These are phyloP conservation scores for Dolichomitus sp. DNA, from an alignment of 2,888 invertebrate genomes.

Conservation along the genomic window DNA sequence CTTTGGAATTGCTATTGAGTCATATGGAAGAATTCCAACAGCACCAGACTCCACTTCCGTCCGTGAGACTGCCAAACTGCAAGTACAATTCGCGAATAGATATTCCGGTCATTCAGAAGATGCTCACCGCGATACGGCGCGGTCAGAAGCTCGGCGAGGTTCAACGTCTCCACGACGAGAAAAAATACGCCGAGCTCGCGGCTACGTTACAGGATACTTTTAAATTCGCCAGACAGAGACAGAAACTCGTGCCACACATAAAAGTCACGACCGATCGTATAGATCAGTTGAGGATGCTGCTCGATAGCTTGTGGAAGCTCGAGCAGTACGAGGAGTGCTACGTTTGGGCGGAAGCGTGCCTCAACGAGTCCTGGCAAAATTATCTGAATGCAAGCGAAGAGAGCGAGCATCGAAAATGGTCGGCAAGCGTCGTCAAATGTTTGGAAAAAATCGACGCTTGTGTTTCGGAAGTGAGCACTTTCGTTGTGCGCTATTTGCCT, in stretches of 20 bases:
- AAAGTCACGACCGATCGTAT: slow-evolving; percentile 85
- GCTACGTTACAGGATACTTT: slow-evolving; percentile 91
- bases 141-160: slow-evolving; percentile 89
- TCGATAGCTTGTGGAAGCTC: slow-evolving; percentile 90
- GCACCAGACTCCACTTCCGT: slow-evolving; percentile 78
- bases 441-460: slow-evolving; percentile 87
- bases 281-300: slow-evolving; percentile 87
- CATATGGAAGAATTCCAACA: slow-evolving; percentile 78
- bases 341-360: slow-evolving; percentile 92
- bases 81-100: slow-evolving; percentile 87
- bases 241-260: slow-evolving; percentile 75
- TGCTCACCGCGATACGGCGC: slow-evolving; percentile 87
- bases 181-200: slow-evolving; percentile 90
- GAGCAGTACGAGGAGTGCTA: slow-evolving; percentile 89
- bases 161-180: slow-evolving; percentile 89
- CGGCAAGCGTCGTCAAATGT: slow-evolving; percentile 85
- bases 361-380: slow-evolving; percentile 91
- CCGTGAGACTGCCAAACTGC: slow-evolving; percentile 87
- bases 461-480: slow-evolving; percentile 87
- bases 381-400: slow-evolving; percentile 87
- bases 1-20: slow-evolving; percentile 84
- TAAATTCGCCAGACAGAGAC: slow-evolving; percentile 86
- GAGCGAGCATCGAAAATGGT: slow-evolving; percentile 86
- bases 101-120: slow-evolving; percentile 85
- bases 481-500: slow-evolving; percentile 87